Conservation (phyloP, 2,797 vertebrate species). For the Lagothrix lagotricha region DNA sequence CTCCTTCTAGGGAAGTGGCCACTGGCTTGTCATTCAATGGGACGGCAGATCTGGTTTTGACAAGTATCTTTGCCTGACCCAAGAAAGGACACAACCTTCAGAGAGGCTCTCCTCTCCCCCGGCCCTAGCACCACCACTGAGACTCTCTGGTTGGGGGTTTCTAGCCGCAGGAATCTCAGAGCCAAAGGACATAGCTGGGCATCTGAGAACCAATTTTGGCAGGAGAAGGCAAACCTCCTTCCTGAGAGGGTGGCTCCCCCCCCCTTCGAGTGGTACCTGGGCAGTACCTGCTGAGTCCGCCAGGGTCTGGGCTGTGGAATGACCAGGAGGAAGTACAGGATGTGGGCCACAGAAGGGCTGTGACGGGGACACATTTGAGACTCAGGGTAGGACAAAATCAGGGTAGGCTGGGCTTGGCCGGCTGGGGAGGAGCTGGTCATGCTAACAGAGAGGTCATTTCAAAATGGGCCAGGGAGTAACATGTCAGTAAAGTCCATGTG, state of each 20-base stretch:
- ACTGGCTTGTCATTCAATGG: neutral
- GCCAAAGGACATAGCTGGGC: neutral
- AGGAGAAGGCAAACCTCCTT: neutral
- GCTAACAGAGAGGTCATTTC: neutral
- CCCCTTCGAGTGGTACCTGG: fast-evolving
- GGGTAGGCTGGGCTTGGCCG: neutral
- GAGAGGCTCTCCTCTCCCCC: neutral
- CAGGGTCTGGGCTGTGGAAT: neutral
- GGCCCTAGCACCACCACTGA: fast-evolving
- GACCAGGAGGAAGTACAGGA: too few relatives aligned
- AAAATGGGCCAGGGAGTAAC: fast-evolving
- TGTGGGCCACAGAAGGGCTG: neutral
- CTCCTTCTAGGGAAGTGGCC: neutral
- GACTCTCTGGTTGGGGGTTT: neutral
- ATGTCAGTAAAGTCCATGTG: fast-evolving
- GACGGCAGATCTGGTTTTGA: neutral
- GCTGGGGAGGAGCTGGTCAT: neutral
- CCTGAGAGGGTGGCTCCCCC: neutral
- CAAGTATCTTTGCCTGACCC: neutral
- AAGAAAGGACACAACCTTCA: neutral
- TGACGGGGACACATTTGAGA: neutral
- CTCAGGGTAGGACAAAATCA: neutral
- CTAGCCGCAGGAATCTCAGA: neutral
- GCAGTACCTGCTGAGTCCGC: neutral
- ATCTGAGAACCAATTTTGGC: neutral